Evolutionary conservation across 2,113 vertebrate species (phyloP).

Genomic region (Origma solitaria): DNA sequence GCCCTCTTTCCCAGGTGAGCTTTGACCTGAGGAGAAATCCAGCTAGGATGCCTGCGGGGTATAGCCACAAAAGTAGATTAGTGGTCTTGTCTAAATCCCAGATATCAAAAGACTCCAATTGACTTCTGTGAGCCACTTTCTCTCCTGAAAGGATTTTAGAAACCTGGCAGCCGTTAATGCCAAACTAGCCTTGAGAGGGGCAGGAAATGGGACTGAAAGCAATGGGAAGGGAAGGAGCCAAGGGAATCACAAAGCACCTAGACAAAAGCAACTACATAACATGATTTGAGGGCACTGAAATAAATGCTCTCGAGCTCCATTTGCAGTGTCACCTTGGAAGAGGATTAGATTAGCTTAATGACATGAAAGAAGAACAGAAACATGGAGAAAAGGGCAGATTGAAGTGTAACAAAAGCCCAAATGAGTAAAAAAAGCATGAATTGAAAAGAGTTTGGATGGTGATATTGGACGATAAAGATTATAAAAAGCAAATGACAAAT

Average conservation of each 20-base stretch:
- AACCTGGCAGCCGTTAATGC: background rate
- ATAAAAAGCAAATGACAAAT: background rate
- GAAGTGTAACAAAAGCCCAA: background rate
- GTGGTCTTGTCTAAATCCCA: background rate
- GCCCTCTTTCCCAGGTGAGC: background rate
- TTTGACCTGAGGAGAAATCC: background rate
- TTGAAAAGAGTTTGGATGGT: background rate
- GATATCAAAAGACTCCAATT: background rate
- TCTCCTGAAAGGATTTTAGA: background rate
- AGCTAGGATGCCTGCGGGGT: background rate
- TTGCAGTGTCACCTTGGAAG: slow-evolving; percentile 34
- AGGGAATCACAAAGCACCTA: background rate
- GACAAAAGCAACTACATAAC: background rate
- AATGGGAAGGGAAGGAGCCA: background rate
- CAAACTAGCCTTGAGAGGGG: background rate
- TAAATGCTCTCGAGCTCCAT: background rate
- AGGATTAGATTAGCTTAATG: slow-evolving; percentile 31
- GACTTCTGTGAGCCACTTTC: background rate
- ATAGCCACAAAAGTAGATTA: slow-evolving; percentile 1
- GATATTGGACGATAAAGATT: background rate
- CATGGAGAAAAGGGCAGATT: background rate
- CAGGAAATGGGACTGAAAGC: background rate
- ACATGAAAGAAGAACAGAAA: slow-evolving; percentile 25
- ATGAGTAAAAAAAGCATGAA: background rate
- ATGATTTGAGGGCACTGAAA: background rate